Evolutionary conservation across 2,113 vertebrate species (phyloP).

Genomic region (Leptosomus discolor): DNA sequence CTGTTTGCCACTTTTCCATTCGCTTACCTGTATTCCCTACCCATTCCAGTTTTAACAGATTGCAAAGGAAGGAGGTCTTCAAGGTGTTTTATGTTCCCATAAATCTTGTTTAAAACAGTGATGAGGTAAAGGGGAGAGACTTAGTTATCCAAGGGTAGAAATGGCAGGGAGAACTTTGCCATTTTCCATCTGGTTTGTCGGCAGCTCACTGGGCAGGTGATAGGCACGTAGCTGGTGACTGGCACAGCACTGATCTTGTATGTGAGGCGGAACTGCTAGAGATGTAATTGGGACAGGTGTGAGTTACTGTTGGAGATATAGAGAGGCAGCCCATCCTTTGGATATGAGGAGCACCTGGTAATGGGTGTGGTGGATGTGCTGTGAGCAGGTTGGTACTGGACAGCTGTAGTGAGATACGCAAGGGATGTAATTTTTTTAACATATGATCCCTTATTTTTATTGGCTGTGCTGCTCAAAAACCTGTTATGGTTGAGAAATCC

Average conservation of each 20-base stretch:
- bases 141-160: background rate
- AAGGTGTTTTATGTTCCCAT: background rate
- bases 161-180: background rate
- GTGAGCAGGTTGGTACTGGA: background rate
- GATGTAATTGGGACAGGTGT: background rate
- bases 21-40: background rate
- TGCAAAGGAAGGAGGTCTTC: background rate
- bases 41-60: background rate
- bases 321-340: background rate
- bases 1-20: background rate
- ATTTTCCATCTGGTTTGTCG: background rate
- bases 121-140: background rate
- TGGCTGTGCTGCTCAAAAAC: background rate
- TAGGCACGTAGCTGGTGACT: background rate
- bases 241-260: background rate
- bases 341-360: background rate
- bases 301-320: background rate
- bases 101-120: background rate
- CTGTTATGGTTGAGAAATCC: background rate
- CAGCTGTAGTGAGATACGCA: background rate
- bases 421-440: background rate
- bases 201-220: background rate
- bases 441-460: background rate
- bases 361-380: background rate
- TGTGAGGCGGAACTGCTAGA: background rate